Evolutionary conservation across 2,113 vertebrate species (phyloP).

Genomic region (Arothron firmamentum): DNA sequence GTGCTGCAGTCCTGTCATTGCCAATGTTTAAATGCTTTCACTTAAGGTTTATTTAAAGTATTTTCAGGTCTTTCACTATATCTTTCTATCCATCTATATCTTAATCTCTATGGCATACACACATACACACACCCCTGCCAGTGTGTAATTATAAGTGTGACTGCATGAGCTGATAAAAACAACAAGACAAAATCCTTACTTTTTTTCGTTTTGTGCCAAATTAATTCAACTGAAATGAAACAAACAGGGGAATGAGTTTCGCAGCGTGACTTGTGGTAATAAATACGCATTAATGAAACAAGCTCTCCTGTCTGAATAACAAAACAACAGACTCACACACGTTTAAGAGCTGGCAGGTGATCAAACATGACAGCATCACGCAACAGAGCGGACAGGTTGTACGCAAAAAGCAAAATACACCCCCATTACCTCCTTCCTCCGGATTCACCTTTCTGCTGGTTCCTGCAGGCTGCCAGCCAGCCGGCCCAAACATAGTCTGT

Average conservation of each 20-base stretch:
- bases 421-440: constrained; percentile 50
- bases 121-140: too few relatives aligned
- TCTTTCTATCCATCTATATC: too few relatives aligned
- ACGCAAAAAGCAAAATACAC: constrained; percentile 24
- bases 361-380: constrained; percentile 55
- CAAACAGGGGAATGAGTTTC: neutral
- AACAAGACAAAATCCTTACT: too few relatives aligned
- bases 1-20: too few relatives aligned
- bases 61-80: too few relatives aligned
- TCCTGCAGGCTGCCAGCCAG: constrained; percentile 9
- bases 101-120: too few relatives aligned
- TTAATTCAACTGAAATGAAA: neutral
- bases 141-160: too few relatives aligned
- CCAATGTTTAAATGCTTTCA: too few relatives aligned
- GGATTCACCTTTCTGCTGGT: constrained; percentile 37
- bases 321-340: constrained; percentile 28
- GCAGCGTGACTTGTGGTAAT: constrained; percentile 12
- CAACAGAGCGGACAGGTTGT: constrained; percentile 5
- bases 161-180: too few relatives aligned
- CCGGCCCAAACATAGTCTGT: neutral
- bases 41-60: too few relatives aligned
- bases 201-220: neutral
- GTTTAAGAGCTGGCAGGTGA: constrained; percentile 38
- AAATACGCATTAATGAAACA: constrained; percentile 31
- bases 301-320: constrained; percentile 22